Base-by-base conservation (phyloP, 2,888 invertebrate genomes). In the Scaptodrosophila latifasciaeformis region DNA sequence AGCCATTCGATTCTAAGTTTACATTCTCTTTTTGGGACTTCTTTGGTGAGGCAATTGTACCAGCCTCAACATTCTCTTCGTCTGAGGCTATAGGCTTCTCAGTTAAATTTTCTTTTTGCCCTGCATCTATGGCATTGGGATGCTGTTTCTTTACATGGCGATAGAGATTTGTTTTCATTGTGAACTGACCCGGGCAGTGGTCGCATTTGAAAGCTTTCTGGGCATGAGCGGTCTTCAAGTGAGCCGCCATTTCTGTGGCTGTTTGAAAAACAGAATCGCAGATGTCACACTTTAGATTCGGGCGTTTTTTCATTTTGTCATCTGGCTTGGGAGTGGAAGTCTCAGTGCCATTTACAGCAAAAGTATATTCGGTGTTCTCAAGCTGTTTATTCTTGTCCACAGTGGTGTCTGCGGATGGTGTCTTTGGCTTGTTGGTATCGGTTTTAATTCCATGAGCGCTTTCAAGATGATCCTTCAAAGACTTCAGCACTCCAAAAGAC, bases 251-350 rank as follows among this genome's bases (percentile, higher is more conserved):
- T 4, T 13, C 9, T n/a, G 55, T 65, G 2, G 44, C 10, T 2
- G 34, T 17, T 3, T 45, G 0, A 3, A 55, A 27, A 17, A 49
- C 43, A 10, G 44, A 39, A 15, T 49, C 30, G 13, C 67, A 67
- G 1, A 55, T 43, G 0, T 40, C 49, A 34, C 68, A 67, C 5
- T 40, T 19, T 2, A 45, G 54, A 2, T 52, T 35, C 27, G 6
- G 2, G 39, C 15, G 24, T 12, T 6, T 17, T 37, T 5, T 42
- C n/a, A n/a, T n/a, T n/a, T n/a, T n/a, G n/a, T n/a, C n/a, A n/a
- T n/a, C n/a, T n/a, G n/a, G n/a, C 6, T 53, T 59, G 37, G 60
- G 69, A 10, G 69, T 65, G 0, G 69, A 65, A 0, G 69, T 44
- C 2, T 49, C 43, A 9, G 19, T 44, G 9, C 30, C 9, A 0